Evolutionary conservation across 2,113 vertebrate genomes (phyloP).

Genomic region (Zeus faber): DNA sequence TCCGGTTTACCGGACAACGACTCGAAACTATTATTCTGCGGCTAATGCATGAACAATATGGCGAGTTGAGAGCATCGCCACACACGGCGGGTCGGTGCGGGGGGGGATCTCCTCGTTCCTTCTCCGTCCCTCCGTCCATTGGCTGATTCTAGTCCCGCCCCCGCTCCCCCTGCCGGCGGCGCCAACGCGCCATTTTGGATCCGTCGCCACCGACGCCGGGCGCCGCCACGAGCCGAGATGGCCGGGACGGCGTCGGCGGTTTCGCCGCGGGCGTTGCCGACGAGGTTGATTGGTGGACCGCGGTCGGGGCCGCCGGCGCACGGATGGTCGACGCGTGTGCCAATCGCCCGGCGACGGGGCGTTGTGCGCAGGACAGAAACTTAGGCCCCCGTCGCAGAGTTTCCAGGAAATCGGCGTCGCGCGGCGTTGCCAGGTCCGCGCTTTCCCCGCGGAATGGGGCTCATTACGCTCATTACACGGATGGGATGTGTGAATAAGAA

Average conservation of each 20-base stretch:
- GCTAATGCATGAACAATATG: too few relatives aligned
- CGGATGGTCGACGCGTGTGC: conserved; percentile 21
- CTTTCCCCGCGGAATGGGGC: too few relatives aligned
- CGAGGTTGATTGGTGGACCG: conserved; percentile 48
- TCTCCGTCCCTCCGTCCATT: too few relatives aligned
- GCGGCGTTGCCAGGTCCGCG: too few relatives aligned
- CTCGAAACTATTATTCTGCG: too few relatives aligned
- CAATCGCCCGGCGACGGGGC: conserved; percentile 31
- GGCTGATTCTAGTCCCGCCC: neutral
- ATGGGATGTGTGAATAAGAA: too few relatives aligned
- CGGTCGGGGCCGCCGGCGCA: fast-evolving
- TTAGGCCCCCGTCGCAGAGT: conserved; percentile 8
- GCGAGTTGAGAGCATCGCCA: too few relatives aligned
- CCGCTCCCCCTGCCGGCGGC: fast-evolving
- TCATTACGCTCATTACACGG: too few relatives aligned
- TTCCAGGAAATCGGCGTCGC: conserved; percentile 68
- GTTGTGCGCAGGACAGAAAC: conserved; percentile 58
- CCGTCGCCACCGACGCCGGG: neutral
- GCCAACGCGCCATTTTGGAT: conserved; percentile 40
- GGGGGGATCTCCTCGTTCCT: too few relatives aligned
- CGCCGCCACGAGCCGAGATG: conserved; percentile 33
- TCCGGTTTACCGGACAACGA: too few relatives aligned
- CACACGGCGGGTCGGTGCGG: too few relatives aligned
- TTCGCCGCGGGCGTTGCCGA: neutral
- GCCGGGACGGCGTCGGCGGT: neutral